Base-by-base conservation (phyloP, 2,888 invertebrate species). In the Thelaira solivaga region DNA sequence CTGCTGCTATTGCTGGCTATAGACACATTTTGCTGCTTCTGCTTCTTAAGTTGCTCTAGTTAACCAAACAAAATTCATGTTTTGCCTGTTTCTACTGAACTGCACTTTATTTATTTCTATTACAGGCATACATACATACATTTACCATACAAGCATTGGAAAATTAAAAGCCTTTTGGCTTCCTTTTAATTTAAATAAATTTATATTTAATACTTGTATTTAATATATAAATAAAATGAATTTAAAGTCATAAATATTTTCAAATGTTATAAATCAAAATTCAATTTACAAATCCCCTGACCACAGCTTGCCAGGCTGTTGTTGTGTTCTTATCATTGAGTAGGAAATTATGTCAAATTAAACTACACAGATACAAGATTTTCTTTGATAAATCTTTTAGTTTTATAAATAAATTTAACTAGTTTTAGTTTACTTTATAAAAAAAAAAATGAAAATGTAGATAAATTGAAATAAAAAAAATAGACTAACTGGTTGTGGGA, bases 161-260 rank as follows among this genome's bases (percentile, higher is more conserved):
- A n/a, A n/a, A n/a, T n/a, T n/a, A n/a, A n/a, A n/a, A 26, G 4
- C 26, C 26, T 34, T 34, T n/a, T 10, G 10, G 4, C 10, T n/a
- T n/a, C n/a, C 22, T 49, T 41, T 51, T 39, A 51, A 49, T 72
- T 72, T 47, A 20, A 55, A 62, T 39, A 64, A 72, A 64, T 64
- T 55, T 29, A 64, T 45, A 5, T 55, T 62, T 53, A 16, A 18
- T 13, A 34, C 10, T 34, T 4, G 29, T 22, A 59, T 22, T 59
- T 59, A 16, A 22, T 41, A 29, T 26, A 49, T 59, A 22, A 69
- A 47, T 67, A 71, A 72, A 62, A n/a, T n/a, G 57, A 75, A 72
- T 75, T 79, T 71, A 16, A 61, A 49, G 62, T 51, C 69, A 75
- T 79, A 79, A 75, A 75, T 45, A 51, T 64, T 64, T 61, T 55